Percentiles rank a stretch among this genome's conserved stretches.
phyloP scores from a whole-genome alignment of 2,797 vertebrate genomes.

The Valencia hispanica region DNA sequence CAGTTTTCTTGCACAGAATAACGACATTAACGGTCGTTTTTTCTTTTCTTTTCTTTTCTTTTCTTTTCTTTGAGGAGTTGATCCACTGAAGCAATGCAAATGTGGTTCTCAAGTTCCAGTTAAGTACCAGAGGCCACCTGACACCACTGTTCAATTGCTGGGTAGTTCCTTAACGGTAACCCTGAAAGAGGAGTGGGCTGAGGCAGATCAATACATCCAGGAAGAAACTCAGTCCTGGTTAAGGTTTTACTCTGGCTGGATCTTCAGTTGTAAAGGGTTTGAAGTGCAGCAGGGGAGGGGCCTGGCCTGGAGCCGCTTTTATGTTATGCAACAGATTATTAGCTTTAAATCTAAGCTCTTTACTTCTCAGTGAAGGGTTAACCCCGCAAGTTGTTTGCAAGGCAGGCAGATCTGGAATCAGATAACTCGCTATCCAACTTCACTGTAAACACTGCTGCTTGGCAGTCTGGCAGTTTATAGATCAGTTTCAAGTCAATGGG shows the following conservation, averaged over 20 bases:
- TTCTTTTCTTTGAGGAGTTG: neutral
- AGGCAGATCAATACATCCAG: neutral
- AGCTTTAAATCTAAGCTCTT: conserved; percentile 64
- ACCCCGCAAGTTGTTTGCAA: conserved; percentile 27
- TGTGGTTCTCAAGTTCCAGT: conserved; percentile 53
- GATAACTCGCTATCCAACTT: neutral
- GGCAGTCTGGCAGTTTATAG: neutral
- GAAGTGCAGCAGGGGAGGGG: neutral
- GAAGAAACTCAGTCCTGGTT: neutral
- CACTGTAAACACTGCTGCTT: neutral
- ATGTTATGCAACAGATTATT: conserved; percentile 64
- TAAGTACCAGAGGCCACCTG: conserved; percentile 21
- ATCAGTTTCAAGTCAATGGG: conserved; percentile 4
- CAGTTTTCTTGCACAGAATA: conserved; percentile 49
- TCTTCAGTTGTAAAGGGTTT: conserved; percentile 51
- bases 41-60: neutral
- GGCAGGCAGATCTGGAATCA: conserved; percentile 38
- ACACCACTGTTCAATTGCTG: conserved; percentile 9
- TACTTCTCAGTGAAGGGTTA: conserved; percentile 42
- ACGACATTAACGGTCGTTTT: conserved; percentile 53
- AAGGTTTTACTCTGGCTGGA: conserved; percentile 1
- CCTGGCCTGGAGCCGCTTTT: conserved; percentile 23
- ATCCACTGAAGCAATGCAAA: conserved; percentile 18
- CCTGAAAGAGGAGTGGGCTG: neutral
- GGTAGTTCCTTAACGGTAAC: neutral